phyloP scores from a whole-genome alignment of 2,113 vertebrate species.

The Ictidomys tridecemlineatus region DNA sequence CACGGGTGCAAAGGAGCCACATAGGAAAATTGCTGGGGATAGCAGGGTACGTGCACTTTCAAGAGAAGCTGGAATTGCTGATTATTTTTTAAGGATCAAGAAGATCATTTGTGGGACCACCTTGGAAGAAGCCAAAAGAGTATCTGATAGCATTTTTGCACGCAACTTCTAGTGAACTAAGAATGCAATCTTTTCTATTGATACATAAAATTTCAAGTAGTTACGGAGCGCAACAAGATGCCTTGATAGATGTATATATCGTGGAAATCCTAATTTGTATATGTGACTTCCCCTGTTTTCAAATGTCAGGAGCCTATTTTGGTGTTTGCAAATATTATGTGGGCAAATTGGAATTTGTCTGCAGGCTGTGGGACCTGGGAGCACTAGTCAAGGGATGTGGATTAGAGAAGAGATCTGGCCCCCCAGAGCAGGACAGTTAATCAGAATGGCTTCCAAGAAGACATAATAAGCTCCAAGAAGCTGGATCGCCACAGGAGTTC shows the following conservation, averaged over 20 bases:
- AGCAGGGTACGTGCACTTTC: too few relatives aligned
- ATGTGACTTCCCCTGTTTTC: background rate
- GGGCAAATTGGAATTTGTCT: background rate
- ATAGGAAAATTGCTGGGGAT: rapidly evolving
- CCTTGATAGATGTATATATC: background rate
- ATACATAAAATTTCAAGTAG: background rate
- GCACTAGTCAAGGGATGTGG: rapidly evolving
- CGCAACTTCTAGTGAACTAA: background rate
- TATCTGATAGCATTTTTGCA: background rate
- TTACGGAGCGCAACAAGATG: too few relatives aligned
- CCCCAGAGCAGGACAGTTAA: rapidly evolving
- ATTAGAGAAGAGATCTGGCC: too few relatives aligned
- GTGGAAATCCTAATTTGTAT: background rate
- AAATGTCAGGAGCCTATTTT: background rate
- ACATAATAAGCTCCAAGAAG: background rate
- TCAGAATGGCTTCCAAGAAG: background rate
- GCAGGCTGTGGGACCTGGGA: background rate
- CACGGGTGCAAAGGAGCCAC: rapidly evolving
- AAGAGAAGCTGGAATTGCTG: background rate
- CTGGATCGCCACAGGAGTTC: too few relatives aligned
- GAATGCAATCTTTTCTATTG: background rate
- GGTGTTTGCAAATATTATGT: background rate
- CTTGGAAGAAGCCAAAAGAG: too few relatives aligned
- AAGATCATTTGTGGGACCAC: background rate
- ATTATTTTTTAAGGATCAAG: background rate